Base-by-base conservation (phyloP, 2,113 vertebrate genomes). In the Siniperca chuatsi region DNA sequence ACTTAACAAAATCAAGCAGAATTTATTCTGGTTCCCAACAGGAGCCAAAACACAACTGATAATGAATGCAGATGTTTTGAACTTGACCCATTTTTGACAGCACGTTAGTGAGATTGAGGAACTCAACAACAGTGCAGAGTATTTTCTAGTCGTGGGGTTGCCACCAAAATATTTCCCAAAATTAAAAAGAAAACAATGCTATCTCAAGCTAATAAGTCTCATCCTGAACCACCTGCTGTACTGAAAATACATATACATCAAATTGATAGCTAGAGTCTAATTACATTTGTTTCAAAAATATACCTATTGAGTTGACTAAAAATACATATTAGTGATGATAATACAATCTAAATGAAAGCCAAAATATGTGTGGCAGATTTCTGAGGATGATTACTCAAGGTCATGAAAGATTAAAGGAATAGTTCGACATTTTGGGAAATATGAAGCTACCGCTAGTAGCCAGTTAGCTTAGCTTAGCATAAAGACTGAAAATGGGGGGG, bases 1-100 rank as follows among this genome's bases (percentile, higher is more conserved):
- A 67, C 48, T 81, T 57, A n/a, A 85, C 20, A 57, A 82, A 87
- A 83, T 88, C 82, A 90, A 82, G 78, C 6, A 50, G 77, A 62
- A 91, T 85, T 72, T 81, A 81, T 89, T 87, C 61, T 33, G 33
- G 52, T 48, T 73, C 58, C 55, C 65, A 83, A 65, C 70, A 73
- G 76, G 15, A 85, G 64, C 29, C 15, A 21, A 50, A 78, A 62
- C 37, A 69, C 54, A 62, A 35, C 68, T 0, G 2, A 65, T 23
- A 37, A 54, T 18, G 42, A 68, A 46, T 60, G 55, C 64, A 74
- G 40, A 70, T 46, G 37, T 78, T 85, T 68, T 81, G 40, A 81
- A 33, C 44, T 21, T 10, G 16, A 64, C 61, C 70, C 64, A 75
- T 42, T 79, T 72, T 57, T 69, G 15, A 3, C 20, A 29, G 68